Evolutionary conservation across 2,113 vertebrate genomes (phyloP).

Genomic region (Erinaceus europaeus): DNA sequence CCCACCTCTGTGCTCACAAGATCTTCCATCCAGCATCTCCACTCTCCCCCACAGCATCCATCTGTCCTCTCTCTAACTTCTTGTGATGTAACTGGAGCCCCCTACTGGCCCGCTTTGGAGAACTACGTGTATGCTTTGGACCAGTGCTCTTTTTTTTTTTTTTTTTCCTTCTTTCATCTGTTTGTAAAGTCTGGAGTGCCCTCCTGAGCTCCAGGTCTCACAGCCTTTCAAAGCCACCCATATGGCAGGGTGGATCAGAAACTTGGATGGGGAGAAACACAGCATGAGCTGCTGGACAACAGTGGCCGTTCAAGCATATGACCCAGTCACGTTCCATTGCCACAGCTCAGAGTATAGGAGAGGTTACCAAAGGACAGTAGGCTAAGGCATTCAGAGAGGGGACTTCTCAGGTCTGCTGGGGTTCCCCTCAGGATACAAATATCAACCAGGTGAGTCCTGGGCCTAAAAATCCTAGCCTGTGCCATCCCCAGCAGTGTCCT

Average conservation of each 20-base stretch:
- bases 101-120: background rate
- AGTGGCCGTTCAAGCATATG: background rate
- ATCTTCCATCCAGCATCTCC: background rate
- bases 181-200: background rate
- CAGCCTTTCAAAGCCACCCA: background rate
- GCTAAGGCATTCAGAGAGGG: too few species aligned
- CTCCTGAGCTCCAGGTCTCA: background rate
- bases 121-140: background rate
- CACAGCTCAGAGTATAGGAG: background rate
- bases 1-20: background rate
- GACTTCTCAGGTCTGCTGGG: background rate
- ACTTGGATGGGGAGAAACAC: background rate
- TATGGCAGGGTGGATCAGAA: background rate
- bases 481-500: background rate
- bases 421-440: background rate
- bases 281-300: background rate
- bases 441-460: background rate
- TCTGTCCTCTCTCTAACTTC: background rate
- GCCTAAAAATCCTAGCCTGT: background rate
- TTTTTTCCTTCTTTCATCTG: background rate
- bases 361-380: background rate
- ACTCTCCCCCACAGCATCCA: background rate
- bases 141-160: background rate
- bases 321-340: too few species aligned
- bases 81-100: background rate